Percentiles rank a stretch among this genome's conserved stretches.
phyloP scores from a whole-genome alignment of 2,888 invertebrate genomes.

The Cerceris rybyensis region DNA sequence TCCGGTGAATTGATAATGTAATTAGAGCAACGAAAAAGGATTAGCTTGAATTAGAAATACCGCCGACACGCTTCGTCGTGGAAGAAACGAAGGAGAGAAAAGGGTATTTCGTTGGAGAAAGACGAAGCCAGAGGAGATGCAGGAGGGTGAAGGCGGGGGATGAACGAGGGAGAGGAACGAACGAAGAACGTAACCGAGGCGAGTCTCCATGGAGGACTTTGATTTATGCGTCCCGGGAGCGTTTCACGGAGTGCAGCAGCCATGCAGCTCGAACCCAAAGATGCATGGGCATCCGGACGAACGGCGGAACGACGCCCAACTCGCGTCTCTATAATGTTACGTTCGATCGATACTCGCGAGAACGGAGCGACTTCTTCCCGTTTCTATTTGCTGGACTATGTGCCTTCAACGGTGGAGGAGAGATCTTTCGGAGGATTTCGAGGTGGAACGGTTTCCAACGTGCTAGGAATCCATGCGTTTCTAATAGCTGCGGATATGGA shows the following conservation, averaged over 20 bases:
- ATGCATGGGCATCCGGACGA: conserved; percentile 67
- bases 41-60: conserved; percentile 78
- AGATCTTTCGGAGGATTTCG: not conserved
- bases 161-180: not conserved
- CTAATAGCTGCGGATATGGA: too few relatives aligned
- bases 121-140: conserved; percentile 1
- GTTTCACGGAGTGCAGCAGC: conserved; percentile 68
- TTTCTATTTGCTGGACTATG: conserved; percentile 4
- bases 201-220: conserved; percentile 75
- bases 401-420: conserved; percentile 9
- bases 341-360: conserved; percentile 54
- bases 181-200: conserved; percentile 57
- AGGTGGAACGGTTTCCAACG: not conserved
- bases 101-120: conserved; percentile 18
- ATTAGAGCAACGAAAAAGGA: conserved; percentile 75
- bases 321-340: conserved; percentile 64
- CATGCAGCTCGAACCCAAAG: conserved; percentile 64
- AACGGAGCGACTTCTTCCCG: conserved; percentile 1
- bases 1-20: conserved; percentile 76
- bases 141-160: not conserved
- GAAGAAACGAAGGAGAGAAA: conserved; percentile 5
- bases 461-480: too few relatives aligned
- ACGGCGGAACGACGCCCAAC: conserved; percentile 51
- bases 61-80: conserved; percentile 50
- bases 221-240: conserved; percentile 78